Percentiles rank a stretch among this genome's conserved stretches.
These are phyloP conservation scores for Crepidodera aurea DNA, from an alignment of 2,888 invertebrate species.

Conservation along the genomic window DNA sequence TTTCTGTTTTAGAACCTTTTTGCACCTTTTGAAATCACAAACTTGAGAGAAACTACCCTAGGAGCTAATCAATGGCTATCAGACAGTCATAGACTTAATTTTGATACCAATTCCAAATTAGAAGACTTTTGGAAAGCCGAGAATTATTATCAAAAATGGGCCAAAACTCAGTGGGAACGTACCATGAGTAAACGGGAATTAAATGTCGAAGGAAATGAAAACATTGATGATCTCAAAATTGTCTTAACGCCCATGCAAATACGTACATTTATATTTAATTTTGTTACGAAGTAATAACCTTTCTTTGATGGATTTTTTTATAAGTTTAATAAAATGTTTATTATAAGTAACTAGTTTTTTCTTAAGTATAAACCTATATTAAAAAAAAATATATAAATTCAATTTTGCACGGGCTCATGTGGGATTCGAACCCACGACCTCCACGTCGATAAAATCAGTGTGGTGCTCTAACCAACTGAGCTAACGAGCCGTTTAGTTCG, in stretches of 20 bases:
- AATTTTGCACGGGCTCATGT: conserved; percentile 21
- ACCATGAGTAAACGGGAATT: neutral
- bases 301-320: too few relatives aligned
- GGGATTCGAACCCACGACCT: too few relatives aligned
- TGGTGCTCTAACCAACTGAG: too few relatives aligned
- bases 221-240: conserved; percentile 56
- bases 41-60: conserved; percentile 60
- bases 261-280: conserved; percentile 68
- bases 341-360: too few relatives aligned
- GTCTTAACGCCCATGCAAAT: conserved; percentile 78
- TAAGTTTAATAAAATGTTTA: too few relatives aligned
- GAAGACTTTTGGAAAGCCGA: conserved; percentile 41
- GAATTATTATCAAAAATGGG: conserved; percentile 29
- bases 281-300: conserved; percentile 15
- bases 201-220: conserved; percentile 14
- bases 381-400: too few relatives aligned
- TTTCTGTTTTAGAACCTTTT: conserved; percentile 57
- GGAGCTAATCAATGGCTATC: conserved; percentile 65
- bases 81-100: conserved; percentile 60
- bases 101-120: conserved; percentile 51
- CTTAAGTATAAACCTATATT: too few relatives aligned
- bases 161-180: conserved; percentile 20
- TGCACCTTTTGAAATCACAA: conserved; percentile 54
- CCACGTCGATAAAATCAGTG: conserved; percentile 15
- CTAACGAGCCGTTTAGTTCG: too few relatives aligned